These are phyloP conservation scores for Propsilocerus akamusi DNA, from an alignment of 1,140 invertebrate genomes.

Conservation along the genomic window DNA sequence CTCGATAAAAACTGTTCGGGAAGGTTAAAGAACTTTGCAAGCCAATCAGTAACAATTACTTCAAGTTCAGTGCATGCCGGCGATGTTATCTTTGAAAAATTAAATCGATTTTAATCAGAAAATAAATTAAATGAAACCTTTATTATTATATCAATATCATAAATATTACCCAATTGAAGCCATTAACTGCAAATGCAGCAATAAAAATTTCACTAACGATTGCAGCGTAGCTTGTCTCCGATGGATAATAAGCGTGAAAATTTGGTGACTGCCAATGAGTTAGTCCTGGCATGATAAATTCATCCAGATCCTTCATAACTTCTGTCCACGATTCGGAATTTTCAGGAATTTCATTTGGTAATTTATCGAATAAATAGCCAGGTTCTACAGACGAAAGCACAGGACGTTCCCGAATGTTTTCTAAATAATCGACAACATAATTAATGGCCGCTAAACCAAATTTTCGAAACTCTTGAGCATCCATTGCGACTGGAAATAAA, in stretches of 20 bases:
- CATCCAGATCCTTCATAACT: conserved; percentile 65
- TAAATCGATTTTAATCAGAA: conserved; percentile 37
- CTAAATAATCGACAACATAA: no score
- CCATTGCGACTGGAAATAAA: no score
- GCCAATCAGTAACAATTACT: conserved; percentile 87
- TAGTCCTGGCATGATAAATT: conserved; percentile 67
- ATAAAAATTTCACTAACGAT: conserved; percentile 75
- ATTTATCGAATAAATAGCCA: conserved; percentile 47
- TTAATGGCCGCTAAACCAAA: no score
- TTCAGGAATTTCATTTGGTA: conserved; percentile 58
- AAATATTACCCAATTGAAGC: conserved; percentile 87
- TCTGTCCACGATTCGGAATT: conserved; percentile 60
- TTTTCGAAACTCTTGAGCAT: no score
- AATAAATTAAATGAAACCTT: conserved; percentile 6
- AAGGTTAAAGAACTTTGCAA: conserved; percentile 70
- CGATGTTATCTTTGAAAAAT: no score
- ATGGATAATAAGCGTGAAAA: conserved; percentile 85
- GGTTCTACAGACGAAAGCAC: conserved; percentile 55
- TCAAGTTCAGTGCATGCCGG: conserved; percentile 92
- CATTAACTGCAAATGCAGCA: conserved; percentile 62
- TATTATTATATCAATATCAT: no score
- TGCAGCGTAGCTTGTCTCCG: conserved; percentile 62
- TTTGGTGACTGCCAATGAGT: conserved; percentile 89
- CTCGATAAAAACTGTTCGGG: conserved; percentile 68
- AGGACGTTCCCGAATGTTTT: no score